phyloP scores from a whole-genome alignment of 2,797 vertebrate species.

The Masticophis lateralis region DNA sequence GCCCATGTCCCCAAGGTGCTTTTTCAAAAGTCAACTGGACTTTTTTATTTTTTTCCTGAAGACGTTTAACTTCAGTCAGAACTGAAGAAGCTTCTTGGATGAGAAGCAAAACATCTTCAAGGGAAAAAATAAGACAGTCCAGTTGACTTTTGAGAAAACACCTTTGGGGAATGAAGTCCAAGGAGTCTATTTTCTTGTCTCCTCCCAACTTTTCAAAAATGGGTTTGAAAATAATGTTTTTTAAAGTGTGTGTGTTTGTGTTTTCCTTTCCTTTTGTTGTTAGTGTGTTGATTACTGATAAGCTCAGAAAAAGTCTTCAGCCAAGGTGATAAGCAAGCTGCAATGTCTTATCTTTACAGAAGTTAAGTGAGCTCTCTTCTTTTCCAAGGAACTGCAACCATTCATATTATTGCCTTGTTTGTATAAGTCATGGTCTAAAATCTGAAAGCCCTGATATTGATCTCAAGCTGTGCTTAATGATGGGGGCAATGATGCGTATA shows the following conservation, averaged over 20 bases:
- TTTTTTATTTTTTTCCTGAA: background rate
- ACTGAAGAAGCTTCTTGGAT: background rate
- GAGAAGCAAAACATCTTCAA: background rate
- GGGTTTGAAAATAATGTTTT: slow-evolving; percentile 9
- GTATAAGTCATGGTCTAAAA: background rate
- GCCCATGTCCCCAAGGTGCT: background rate
- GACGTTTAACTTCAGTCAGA: background rate
- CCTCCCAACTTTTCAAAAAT: background rate
- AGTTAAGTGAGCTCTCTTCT: background rate
- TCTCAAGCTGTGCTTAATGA: background rate
- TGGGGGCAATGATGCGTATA: background rate
- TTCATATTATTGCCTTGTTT: background rate
- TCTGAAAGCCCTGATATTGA: background rate
- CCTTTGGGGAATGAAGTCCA: background rate
- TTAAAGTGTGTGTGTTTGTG: background rate
- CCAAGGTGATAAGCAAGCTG: background rate
- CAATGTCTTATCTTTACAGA: background rate
- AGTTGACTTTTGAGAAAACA: background rate
- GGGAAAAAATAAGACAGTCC: background rate
- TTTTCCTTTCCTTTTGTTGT: background rate
- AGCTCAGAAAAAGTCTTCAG: background rate
- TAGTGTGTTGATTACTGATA: slow-evolving; percentile 2
- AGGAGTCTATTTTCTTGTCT: background rate
- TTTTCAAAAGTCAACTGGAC: background rate
- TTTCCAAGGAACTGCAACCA: background rate